Conservation (phyloP, 2,888 invertebrate species). For the Cephus spinipes region DNA sequence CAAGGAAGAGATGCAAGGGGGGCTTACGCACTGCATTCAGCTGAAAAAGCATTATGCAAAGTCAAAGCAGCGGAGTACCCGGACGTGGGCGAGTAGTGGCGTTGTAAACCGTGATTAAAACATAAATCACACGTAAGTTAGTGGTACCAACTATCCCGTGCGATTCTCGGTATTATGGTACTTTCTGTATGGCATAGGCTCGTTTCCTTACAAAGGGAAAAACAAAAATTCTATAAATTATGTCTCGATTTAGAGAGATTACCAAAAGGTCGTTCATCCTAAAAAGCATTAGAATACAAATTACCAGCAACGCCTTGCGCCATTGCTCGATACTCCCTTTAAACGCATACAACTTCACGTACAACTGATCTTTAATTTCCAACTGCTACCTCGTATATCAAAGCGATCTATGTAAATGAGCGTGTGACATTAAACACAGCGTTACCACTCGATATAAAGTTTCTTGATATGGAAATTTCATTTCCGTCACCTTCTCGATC, state of each 20-base stretch:
- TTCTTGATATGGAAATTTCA: slow-evolving; percentile 5
- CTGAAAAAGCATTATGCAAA: slow-evolving; percentile 44
- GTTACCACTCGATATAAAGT: neutral
- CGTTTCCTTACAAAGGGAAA: neutral
- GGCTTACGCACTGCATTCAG: slow-evolving; percentile 32
- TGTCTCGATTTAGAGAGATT: neutral
- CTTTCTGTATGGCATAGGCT: neutral
- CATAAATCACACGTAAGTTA: slow-evolving; percentile 48
- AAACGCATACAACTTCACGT: neutral
- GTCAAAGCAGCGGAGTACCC: slow-evolving; percentile 32
- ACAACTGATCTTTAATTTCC: neutral
- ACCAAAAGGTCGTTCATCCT: neutral
- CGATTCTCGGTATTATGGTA: slow-evolving; percentile 24
- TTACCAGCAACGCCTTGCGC: neutral
- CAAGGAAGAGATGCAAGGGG: slow-evolving; percentile 26
- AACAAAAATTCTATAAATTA: neutral
- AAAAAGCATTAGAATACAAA: neutral
- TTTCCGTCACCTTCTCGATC: slow-evolving; percentile 9
- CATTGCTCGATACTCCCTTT: neutral
- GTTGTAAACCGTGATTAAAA: slow-evolving; percentile 48
- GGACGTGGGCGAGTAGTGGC: slow-evolving; percentile 35
- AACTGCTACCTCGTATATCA: neutral
- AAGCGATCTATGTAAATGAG: neutral
- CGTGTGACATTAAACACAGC: neutral
- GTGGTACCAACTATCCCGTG: slow-evolving; percentile 22